Conservation (phyloP, 1,140 invertebrate genomes). For the Achroia grisella region DNA sequence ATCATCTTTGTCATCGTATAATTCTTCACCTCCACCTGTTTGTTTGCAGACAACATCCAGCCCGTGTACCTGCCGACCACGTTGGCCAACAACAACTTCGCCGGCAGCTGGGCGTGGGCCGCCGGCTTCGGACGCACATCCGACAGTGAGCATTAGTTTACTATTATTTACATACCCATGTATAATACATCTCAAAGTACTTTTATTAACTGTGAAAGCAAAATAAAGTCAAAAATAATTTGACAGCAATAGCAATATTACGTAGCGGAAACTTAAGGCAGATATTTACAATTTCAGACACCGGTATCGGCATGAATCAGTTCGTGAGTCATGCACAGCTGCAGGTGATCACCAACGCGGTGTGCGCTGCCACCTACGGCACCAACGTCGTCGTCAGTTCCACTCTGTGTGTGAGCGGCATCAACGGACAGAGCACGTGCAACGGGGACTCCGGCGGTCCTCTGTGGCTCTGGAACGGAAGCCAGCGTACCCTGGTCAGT, state of each 20-base stretch:
- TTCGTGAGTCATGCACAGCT: slow-evolving; percentile 18
- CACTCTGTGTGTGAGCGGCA: slow-evolving; percentile 31
- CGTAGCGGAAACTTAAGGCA: no score
- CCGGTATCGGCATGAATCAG: slow-evolving; percentile 8
- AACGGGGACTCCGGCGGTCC: slow-evolving; percentile 68
- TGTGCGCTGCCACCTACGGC: slow-evolving; percentile 20
- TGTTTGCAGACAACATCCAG: slow-evolving; percentile 22
- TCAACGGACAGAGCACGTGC: slow-evolving; percentile 21
- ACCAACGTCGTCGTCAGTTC: slow-evolving; percentile 16
- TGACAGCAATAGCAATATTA: no score
- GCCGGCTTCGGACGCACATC: slow-evolving; percentile 32
- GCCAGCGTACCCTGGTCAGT: slow-evolving; percentile 14
- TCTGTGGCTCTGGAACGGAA: slow-evolving; percentile 29
- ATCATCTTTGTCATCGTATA: no score
- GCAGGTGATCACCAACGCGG: slow-evolving; percentile 26
- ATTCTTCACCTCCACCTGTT: no score
- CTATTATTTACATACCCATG: background rate
- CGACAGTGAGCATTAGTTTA: slow-evolving; percentile 19
- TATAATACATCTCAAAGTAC: background rate
- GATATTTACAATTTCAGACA: slow-evolving; percentile 10
- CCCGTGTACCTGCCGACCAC: slow-evolving; percentile 20
- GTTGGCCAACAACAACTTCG: slow-evolving; percentile 22
- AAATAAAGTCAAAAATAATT: no score
- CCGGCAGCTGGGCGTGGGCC: slow-evolving; percentile 13
- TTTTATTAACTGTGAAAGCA: no score